Evolutionary conservation across 2,797 vertebrate genomes (phyloP).

Genomic region (Distichodus sexfasciatus): DNA sequence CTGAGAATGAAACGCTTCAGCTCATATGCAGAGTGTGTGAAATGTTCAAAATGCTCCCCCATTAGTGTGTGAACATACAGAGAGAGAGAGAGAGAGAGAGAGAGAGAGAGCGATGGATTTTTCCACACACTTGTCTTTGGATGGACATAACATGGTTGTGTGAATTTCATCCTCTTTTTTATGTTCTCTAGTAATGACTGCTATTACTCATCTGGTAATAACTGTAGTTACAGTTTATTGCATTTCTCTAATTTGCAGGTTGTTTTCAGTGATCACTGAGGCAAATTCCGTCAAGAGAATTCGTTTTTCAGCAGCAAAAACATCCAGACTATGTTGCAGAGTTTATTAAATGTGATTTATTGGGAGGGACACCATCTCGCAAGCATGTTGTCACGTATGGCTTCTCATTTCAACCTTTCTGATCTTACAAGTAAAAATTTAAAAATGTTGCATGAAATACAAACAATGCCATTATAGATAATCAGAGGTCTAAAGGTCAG

Average conservation of each 20-base stretch:
- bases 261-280: background rate
- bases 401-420: no score
- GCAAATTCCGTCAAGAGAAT: background rate
- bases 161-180: background rate
- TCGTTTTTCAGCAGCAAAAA: no score
- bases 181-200: background rate
- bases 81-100: slow-evolving; percentile 13
- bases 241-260: no score
- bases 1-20: slow-evolving; percentile 27
- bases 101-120: background rate
- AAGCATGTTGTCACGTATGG: no score
- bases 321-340: no score
- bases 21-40: slow-evolving; percentile 33
- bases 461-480: no score
- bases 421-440: no score
- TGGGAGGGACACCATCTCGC: no score
- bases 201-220: no score
- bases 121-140: background rate
- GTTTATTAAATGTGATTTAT: no score
- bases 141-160: background rate
- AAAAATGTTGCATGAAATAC: no score
- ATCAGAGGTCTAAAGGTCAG: no score
- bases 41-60: slow-evolving; percentile 30
- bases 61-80: slow-evolving; percentile 32
- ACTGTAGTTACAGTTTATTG: background rate